A percentile compares a stretch with the other conserved stretches of the same genome.
Evolutionary conservation across 2,888 invertebrate genomes (phyloP).

Genomic region (Diplolepis rosae): DNA sequence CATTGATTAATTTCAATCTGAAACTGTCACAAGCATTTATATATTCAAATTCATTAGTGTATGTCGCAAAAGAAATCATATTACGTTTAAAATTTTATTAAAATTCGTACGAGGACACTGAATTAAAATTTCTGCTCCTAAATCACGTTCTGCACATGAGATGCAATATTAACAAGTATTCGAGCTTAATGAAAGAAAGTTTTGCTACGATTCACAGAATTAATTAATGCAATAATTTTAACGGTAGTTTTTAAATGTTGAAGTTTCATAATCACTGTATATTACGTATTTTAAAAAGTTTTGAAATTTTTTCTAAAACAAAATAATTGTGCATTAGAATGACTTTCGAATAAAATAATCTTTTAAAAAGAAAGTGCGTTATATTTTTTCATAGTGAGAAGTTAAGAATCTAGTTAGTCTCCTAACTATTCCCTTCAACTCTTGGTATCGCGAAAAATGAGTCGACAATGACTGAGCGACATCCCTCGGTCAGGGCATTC

Average conservation of each 20-base stretch:
- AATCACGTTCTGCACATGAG: background rate
- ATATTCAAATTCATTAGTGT: background rate
- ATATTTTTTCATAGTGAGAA: background rate
- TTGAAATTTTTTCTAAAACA: background rate
- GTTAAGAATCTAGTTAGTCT: conserved; percentile 23
- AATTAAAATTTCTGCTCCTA: background rate
- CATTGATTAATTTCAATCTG: background rate
- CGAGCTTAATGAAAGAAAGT: too few species aligned
- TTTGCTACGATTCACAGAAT: too few species aligned
- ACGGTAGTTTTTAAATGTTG: too few species aligned
- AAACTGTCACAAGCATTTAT: background rate
- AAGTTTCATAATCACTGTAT: too few species aligned
- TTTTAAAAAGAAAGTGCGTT: background rate
- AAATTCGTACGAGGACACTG: background rate
- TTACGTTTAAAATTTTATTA: background rate
- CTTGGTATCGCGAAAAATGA: conserved; percentile 27
- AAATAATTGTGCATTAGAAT: background rate
- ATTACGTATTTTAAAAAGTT: too few species aligned
- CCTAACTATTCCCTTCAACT: background rate
- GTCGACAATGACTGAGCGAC: conserved; percentile 29
- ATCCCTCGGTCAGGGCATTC: conserved; percentile 18
- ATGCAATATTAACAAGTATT: too few species aligned
- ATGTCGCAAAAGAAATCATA: background rate
- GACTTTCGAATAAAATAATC: background rate
- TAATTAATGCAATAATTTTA: too few species aligned